These are phyloP conservation scores for Delia radicum DNA, from an alignment of 1,140 invertebrate species.

Conservation along the genomic window DNA sequence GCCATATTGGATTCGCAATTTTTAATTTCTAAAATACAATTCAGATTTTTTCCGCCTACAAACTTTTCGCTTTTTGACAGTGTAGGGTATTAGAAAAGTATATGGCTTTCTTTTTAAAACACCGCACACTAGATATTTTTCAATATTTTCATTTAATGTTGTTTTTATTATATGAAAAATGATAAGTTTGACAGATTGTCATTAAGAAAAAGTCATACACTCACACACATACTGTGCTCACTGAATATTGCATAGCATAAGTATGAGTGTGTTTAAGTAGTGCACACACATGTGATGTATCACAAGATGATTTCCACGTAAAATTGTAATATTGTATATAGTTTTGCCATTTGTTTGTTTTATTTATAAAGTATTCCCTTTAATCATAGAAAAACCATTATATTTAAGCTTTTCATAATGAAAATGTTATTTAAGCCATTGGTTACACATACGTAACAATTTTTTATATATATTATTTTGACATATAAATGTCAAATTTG, in stretches of 20 bases:
- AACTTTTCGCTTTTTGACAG: too few relatives aligned
- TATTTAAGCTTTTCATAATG: slow-evolving; percentile 15
- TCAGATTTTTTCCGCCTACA: too few relatives aligned
- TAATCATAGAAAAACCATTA: slow-evolving; percentile 18
- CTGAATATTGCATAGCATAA: too few relatives aligned
- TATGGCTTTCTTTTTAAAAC: too few relatives aligned
- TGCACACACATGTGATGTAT: not conserved
- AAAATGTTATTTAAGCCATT: not conserved
- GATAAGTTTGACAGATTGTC: slow-evolving; percentile 15
- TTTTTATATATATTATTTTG: slow-evolving; percentile 23
- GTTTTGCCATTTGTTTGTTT: not conserved
- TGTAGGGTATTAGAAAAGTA: too few relatives aligned
- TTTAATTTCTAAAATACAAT: too few relatives aligned
- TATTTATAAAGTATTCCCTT: not conserved
- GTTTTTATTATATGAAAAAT: not conserved
- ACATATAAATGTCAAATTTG: not conserved
- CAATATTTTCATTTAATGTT: not conserved
- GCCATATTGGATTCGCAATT: too few relatives aligned
- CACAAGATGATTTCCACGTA: not conserved
- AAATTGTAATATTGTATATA: not conserved
- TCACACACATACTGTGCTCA: not conserved
- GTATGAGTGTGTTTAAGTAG: too few relatives aligned
- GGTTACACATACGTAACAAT: not conserved
- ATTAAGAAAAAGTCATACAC: not conserved
- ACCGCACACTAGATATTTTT: too few relatives aligned